Conservation (phyloP, 1,140 invertebrate genomes). For the Oedothorax gibbosus region DNA sequence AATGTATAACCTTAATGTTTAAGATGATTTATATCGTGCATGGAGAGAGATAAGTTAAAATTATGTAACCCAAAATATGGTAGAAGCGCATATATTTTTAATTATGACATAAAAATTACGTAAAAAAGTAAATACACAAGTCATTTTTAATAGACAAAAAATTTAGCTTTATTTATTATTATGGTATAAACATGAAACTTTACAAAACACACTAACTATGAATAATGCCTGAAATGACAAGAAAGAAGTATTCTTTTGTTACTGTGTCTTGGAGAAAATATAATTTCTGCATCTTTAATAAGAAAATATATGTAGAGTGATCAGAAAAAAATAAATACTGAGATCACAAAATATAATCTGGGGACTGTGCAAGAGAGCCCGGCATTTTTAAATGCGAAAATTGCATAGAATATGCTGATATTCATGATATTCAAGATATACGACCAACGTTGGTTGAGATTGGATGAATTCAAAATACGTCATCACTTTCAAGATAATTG, state of each 20-base stretch:
- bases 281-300: slow-evolving; percentile 36
- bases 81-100: no score
- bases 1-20: no score
- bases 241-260: slow-evolving; percentile 47
- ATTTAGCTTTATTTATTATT: slow-evolving; percentile 48
- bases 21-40: no score
- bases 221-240: slow-evolving; percentile 57
- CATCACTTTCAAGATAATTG: not conserved
- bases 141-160: slow-evolving; percentile 15
- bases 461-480: not conserved
- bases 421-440: slow-evolving; percentile 21
- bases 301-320: slow-evolving; percentile 51
- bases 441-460: not conserved
- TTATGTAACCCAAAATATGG: no score
- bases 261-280: slow-evolving; percentile 43
- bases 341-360: slow-evolving; percentile 56
- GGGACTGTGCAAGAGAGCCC: slow-evolving; percentile 47
- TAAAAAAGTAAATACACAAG: not conserved
- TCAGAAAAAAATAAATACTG: slow-evolving; percentile 34
- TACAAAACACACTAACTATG: slow-evolving; percentile 53
- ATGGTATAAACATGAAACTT: slow-evolving; percentile 48
- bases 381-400: slow-evolving; percentile 43
- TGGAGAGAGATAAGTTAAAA: no score
- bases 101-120: not conserved
- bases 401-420: slow-evolving; percentile 18